Conservation (phyloP, 2,888 invertebrate genomes). For the Ornithoptera alexandrae region DNA sequence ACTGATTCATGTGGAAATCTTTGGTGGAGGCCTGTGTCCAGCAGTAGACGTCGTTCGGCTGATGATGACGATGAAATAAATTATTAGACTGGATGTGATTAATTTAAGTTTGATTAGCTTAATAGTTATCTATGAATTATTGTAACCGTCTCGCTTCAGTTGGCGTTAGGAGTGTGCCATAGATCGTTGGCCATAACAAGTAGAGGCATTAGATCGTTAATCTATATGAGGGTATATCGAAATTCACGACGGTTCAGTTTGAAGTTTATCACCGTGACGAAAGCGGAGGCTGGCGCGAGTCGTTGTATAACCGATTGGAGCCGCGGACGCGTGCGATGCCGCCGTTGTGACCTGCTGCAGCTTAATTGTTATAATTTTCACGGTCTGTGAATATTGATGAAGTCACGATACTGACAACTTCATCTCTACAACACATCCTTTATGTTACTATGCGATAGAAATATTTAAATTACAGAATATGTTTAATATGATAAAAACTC, state of each 20-base stretch:
- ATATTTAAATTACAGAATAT: no score
- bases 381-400: not conserved
- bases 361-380: no score
- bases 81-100: no score
- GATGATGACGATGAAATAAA: no score
- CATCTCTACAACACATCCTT: no score
- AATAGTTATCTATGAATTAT: no score
- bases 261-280: constrained; percentile 18
- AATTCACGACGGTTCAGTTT: constrained; percentile 23
- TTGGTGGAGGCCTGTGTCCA: no score
- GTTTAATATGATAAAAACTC: no score
- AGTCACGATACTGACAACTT: not conserved
- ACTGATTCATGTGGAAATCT: no score
- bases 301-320: constrained; percentile 3
- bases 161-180: not conserved
- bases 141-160: not conserved
- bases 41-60: no score
- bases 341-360: not conserved
- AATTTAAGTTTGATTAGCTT: no score
- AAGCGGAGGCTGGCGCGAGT: constrained; percentile 1
- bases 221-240: constrained; percentile 2
- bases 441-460: no score
- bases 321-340: constrained; percentile 2
- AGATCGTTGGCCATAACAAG: not conserved
- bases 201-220: not conserved